Evolutionary conservation across 1,140 invertebrate genomes (phyloP).

Genomic region (Whitmania pigra): DNA sequence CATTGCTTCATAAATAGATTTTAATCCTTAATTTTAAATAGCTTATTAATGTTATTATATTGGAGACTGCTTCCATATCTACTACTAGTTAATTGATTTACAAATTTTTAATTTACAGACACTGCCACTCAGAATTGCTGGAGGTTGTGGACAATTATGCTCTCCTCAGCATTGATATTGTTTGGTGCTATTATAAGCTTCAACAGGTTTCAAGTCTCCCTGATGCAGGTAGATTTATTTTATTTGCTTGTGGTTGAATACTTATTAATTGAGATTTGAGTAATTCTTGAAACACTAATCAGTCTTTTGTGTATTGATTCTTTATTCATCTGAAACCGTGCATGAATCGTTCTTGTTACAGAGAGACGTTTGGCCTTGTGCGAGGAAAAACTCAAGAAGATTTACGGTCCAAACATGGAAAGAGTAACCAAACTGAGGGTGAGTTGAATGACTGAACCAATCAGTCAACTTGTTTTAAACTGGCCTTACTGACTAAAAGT

Average conservation of each 20-base stretch:
- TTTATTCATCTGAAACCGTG: no score
- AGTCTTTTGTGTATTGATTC: no score
- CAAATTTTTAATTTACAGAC: slow-evolving; percentile 41
- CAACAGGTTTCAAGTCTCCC: slow-evolving; percentile 56
- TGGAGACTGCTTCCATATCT: no score
- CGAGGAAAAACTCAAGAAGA: slow-evolving; percentile 53
- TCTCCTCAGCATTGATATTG: slow-evolving; percentile 64
- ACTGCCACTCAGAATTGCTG: slow-evolving; percentile 55
- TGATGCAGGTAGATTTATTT: slow-evolving; percentile 46
- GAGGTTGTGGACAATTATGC: slow-evolving; percentile 65
- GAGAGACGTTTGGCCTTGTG: slow-evolving; percentile 52
- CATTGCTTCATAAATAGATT: no score
- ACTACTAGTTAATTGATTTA: neutral
- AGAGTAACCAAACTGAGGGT: slow-evolving; percentile 57
- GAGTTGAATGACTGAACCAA: slow-evolving; percentile 5
- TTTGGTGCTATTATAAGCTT: slow-evolving; percentile 68
- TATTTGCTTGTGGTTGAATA: neutral
- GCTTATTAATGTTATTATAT: no score
- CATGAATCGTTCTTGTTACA: slow-evolving; percentile 12
- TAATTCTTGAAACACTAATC: neutral
- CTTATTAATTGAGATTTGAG: neutral
- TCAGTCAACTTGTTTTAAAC: neutral
- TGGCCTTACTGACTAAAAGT: neutral
- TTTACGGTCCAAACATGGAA: slow-evolving; percentile 59
- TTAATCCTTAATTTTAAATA: no score